Conservation (phyloP, 2,113 vertebrate species). For the Python bivittatus region DNA sequence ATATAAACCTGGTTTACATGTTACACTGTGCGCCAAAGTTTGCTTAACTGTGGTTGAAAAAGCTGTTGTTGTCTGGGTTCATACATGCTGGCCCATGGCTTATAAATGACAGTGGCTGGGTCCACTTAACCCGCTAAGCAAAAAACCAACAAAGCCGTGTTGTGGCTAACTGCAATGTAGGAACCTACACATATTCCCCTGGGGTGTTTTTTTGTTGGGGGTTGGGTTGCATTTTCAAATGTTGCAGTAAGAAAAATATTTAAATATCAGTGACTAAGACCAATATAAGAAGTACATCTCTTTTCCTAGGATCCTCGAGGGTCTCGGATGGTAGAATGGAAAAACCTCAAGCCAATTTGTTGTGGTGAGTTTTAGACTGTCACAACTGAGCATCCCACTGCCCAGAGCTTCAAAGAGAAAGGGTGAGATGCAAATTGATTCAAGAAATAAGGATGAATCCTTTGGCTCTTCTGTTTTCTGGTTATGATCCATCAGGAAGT, state of each 20-base stretch:
- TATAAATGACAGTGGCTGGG: background rate
- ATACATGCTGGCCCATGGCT: background rate
- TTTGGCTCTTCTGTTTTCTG: background rate
- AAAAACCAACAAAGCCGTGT: background rate
- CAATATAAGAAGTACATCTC: background rate
- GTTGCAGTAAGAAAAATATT: background rate
- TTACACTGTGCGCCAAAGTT: background rate
- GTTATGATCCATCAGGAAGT: background rate
- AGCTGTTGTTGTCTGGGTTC: background rate
- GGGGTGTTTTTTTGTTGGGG: background rate
- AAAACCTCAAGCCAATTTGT: slow-evolving; percentile 78
- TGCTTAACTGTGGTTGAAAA: background rate
- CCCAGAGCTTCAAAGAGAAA: background rate
- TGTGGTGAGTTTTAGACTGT: slow-evolving; percentile 78
- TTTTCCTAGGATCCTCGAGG: slow-evolving; percentile 84
- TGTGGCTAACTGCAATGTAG: background rate
- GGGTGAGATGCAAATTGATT: background rate
- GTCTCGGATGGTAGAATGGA: slow-evolving; percentile 91
- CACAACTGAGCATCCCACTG: background rate
- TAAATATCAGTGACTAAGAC: background rate
- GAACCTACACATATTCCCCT: background rate
- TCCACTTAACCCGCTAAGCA: background rate
- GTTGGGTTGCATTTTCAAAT: background rate
- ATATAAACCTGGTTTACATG: background rate
- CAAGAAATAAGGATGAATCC: background rate